Base-by-base conservation (phyloP, 1,140 invertebrate genomes). In the Grapholita molesta region DNA sequence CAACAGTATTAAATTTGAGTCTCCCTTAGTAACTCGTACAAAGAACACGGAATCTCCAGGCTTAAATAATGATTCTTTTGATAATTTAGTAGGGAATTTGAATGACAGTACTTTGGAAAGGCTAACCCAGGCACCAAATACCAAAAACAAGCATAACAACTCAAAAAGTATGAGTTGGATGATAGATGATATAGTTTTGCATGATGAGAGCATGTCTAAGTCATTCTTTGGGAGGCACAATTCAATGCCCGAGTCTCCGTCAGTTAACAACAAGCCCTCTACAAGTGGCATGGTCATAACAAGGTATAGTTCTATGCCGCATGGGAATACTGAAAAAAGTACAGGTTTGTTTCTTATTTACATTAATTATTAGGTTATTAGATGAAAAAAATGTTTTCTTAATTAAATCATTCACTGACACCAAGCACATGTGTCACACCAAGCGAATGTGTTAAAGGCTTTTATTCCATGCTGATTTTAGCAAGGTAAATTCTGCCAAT, bases 51-150 rank as follows among this genome's bases (percentile, higher is more conserved):
- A 83, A 55, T 83, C 87, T 2, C 83, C 80, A 9, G 66, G 69
- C 33, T 33, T 85, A 8, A 82, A 83, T 57, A 90, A 92, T 86
- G 92, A 92, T 75, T 92, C 92, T n/a, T 92, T 92, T 82, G 92
- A 92, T 71, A 89, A 70, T 74, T 78, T 92, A 68, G 77, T 92
- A 55, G 85, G 77, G 3, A 86, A 86, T 78, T 86, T 92, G 66
- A 90, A 92, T 85, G 92, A 92, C 38, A 90, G 87, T 83, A 84
- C 84, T 33, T 82, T 92, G 55, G 91, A 92, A 30, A 74, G 72
- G 38, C 67, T 92, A 28, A 83, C 91, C 32, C 90, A 92, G 74
- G 80, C 85, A 38, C 86, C 88, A 76, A 69, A 32, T 38, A 67
- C 69, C 24, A 69, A 72, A 70, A 57, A 24, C 24, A 74, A 73